A percentile compares a stretch with the other conserved stretches of the same genome.
Conservation (phyloP, 2,113 vertebrate genomes). For the Picathartes gymnocephalus region DNA sequence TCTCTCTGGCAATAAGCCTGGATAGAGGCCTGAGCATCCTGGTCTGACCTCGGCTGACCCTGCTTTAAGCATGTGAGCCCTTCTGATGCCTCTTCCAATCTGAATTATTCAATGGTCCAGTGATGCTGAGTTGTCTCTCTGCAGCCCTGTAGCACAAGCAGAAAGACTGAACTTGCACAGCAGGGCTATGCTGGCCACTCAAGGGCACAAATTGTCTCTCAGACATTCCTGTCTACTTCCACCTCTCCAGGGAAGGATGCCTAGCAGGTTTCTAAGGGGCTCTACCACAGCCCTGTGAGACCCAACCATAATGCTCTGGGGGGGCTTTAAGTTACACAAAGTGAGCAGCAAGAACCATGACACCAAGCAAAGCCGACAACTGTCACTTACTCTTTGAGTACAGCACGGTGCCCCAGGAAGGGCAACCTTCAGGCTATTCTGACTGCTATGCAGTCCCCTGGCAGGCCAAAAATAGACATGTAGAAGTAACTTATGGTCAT, state of each 20-base stretch:
- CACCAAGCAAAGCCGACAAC: neutral
- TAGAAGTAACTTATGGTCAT: neutral
- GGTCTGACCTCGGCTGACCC: neutral
- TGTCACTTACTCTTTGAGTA: neutral
- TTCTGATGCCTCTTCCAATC: neutral
- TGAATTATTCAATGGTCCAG: fast-evolving
- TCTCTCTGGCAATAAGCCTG: neutral
- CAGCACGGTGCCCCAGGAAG: neutral
- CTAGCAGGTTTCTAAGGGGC: neutral
- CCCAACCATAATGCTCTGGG: neutral
- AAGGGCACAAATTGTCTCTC: neutral
- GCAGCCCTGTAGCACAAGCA: neutral
- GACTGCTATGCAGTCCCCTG: neutral
- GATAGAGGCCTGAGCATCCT: neutral
- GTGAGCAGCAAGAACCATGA: neutral
- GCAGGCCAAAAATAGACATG: neutral
- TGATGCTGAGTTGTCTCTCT: neutral
- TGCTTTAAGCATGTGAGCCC: neutral
- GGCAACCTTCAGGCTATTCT: neutral
- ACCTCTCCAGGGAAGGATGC: neutral
- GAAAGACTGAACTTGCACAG: neutral
- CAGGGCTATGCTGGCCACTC: neutral
- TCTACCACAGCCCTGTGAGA: neutral
- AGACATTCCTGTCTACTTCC: neutral
- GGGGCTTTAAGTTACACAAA: neutral